These are phyloP conservation scores for Ascaphus truei DNA, from an alignment of 2,113 vertebrate genomes.

Conservation along the genomic window DNA sequence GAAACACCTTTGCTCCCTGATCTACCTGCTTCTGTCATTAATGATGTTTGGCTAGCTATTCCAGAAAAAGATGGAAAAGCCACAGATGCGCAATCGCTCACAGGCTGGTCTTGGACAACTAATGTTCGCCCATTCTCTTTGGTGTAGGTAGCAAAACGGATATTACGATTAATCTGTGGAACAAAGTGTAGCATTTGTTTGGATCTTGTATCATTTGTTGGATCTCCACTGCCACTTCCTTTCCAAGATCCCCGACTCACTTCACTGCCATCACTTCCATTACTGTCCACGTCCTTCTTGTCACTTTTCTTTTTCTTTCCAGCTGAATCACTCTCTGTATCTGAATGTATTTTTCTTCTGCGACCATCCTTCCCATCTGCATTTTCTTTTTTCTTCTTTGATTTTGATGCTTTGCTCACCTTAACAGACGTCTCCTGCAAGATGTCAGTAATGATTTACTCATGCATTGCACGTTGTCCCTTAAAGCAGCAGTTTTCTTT, in stretches of 20 bases:
- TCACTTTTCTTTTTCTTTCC: conserved; percentile 88
- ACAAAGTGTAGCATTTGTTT: conserved; percentile 64
- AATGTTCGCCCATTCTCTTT: conserved; percentile 91
- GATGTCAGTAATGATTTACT: no score
- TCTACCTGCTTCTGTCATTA: conserved; percentile 66
- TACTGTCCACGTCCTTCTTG: conserved; percentile 69
- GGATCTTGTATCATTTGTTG: conserved; percentile 61
- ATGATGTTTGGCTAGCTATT: conserved; percentile 72
- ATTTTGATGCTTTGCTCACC: conserved; percentile 67
- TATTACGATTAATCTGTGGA: conserved; percentile 79
- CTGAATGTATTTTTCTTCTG: conserved; percentile 82
- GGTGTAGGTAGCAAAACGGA: conserved; percentile 77
- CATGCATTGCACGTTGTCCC: not conserved
- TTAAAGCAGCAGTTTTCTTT: no score
- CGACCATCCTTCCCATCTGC: conserved; percentile 85
- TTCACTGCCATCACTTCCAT: conserved; percentile 66
- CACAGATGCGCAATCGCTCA: conserved; percentile 60
- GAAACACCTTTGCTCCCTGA: conserved; percentile 65
- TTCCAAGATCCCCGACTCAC: conserved; percentile 73
- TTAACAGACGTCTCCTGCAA: conserved; percentile 40
- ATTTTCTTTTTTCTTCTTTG: conserved; percentile 77
- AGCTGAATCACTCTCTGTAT: conserved; percentile 82
- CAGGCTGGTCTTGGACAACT: conserved; percentile 75
- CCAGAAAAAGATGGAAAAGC: conserved; percentile 77
- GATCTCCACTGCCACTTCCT: conserved; percentile 60